phyloP scores from a whole-genome alignment of 2,888 invertebrate genomes.

The Heteropelma amictum region DNA sequence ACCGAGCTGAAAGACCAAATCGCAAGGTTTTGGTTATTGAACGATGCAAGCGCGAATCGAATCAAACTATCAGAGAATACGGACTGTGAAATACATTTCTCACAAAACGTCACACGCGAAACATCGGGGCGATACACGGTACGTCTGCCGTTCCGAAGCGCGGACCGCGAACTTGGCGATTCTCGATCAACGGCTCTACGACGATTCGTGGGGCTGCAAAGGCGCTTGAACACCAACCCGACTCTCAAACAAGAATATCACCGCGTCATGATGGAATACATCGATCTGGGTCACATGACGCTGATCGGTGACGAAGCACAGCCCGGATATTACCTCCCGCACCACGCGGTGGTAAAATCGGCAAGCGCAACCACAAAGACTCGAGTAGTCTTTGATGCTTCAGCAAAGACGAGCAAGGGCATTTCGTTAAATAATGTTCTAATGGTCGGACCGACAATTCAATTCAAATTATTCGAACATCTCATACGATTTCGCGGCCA shows the following conservation, averaged over 20 bases:
- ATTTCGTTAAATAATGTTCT: constrained; percentile 21
- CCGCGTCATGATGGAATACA: constrained; percentile 45
- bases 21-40: constrained; percentile 13
- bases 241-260: constrained; percentile 41
- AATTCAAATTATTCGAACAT: constrained; percentile 18
- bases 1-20: too few relatives aligned
- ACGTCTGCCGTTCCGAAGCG: constrained; percentile 29
- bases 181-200: constrained; percentile 39
- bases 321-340: constrained; percentile 51
- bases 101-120: constrained; percentile 5
- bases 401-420: constrained; percentile 22
- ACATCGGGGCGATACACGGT: too few relatives aligned
- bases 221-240: too few relatives aligned
- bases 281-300: constrained; percentile 46
- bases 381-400: too few relatives aligned
- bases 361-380: constrained; percentile 39
- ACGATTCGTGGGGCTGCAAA: constrained; percentile 33
- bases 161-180: constrained; percentile 41
- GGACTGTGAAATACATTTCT: constrained; percentile 19
- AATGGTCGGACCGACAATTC: constrained; percentile 33
- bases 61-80: constrained; percentile 15
- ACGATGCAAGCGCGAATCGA: constrained; percentile 21
- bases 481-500: constrained; percentile 36
- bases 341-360: constrained; percentile 52
- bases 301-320: not conserved